Percentiles rank a stretch among this genome's conserved stretches.
Evolutionary conservation across 2,797 vertebrate genomes (phyloP).

Genomic region (Pampus argenteus): DNA sequence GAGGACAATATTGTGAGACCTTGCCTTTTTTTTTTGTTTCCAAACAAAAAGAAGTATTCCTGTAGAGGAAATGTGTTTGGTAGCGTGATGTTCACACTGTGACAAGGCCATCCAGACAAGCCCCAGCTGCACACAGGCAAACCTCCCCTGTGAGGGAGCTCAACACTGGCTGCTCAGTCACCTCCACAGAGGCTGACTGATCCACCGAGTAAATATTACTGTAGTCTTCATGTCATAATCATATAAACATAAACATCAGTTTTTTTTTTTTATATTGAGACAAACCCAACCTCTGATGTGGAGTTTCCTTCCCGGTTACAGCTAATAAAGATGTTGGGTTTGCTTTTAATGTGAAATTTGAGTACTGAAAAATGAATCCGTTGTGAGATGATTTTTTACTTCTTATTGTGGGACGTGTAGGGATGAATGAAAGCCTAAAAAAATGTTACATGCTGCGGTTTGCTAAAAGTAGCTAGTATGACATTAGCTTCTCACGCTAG

Average conservation of each 20-base stretch:
- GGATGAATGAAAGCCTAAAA: too few relatives aligned
- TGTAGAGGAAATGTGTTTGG: constrained; percentile 45
- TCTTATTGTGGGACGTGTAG: background rate
- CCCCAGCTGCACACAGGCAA: constrained; percentile 55
- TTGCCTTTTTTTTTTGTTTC: constrained; percentile 42
- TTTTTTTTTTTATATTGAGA: background rate
- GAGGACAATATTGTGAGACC: constrained; percentile 29
- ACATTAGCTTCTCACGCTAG: background rate
- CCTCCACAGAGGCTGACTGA: constrained; percentile 40
- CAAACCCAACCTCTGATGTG: background rate
- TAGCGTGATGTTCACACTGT: constrained; percentile 52
- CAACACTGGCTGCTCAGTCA: constrained; percentile 53
- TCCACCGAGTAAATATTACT: constrained; percentile 49
- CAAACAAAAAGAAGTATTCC: constrained; percentile 37
- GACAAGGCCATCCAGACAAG: constrained; percentile 56
- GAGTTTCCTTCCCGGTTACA: background rate
- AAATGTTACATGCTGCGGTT: background rate
- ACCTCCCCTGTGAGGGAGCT: constrained; percentile 35
- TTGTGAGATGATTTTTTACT: background rate
- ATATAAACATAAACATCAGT: too few relatives aligned
- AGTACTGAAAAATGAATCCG: background rate
- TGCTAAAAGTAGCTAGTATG: background rate
- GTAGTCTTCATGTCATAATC: constrained; percentile 24
- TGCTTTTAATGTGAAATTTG: too few relatives aligned
- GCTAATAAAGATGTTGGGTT: background rate